Evolutionary conservation across 2,797 vertebrate species (phyloP), one percentile per base, ranked within the genome.

Genomic region (Orientallactaga sibirica): DNA sequence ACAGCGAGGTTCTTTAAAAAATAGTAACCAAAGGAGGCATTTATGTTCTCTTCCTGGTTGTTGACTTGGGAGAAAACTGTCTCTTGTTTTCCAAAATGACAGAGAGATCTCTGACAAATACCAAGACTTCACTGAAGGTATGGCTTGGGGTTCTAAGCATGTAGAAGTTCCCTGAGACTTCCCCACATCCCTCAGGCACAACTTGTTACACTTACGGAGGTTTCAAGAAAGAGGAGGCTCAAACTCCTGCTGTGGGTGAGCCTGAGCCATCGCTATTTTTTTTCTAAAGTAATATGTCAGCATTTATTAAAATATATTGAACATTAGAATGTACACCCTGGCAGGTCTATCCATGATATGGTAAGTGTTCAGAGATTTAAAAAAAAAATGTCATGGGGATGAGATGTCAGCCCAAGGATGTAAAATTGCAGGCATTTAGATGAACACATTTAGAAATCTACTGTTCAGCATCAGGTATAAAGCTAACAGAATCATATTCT

Each of bases 1-100:
- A 90, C 25, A 62, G 79, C 24, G 58, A 71, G 48, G 2, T 18
- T 94, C 62, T 24, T 70, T 33, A 78, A 85, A 73, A 89, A 14
- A 20, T 41, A 70, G 2, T n/a, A 67, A 77, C 58, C 33, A 81
- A 2, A 84, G 27, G 15, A 64, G 25, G 29, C 11, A 58, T 37
- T n/a, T 37, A 33, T 79, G 77, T 83, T 64, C 66, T 83, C 4
- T 41, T 75, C n/a, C 37, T 62, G 61, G 62, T 16, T 18, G 14
- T 62, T 16, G 55, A 58, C 55, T 52, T 41, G 5, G 1, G 48
- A 19, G 27, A 82, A 33, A 86, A 62, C n/a, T 86, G 68, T 37
- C 62, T 95, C 66, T 74, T 87, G 43, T 92, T 85, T 37, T 94
- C 71, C 37, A 93, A 93, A 73, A 33, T 37, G 29, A 92, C 37